Evolutionary conservation across 2,797 vertebrate species (phyloP), one percentile per base, ranked within the genome.

Genomic region (Apogon hyalosoma): DNA sequence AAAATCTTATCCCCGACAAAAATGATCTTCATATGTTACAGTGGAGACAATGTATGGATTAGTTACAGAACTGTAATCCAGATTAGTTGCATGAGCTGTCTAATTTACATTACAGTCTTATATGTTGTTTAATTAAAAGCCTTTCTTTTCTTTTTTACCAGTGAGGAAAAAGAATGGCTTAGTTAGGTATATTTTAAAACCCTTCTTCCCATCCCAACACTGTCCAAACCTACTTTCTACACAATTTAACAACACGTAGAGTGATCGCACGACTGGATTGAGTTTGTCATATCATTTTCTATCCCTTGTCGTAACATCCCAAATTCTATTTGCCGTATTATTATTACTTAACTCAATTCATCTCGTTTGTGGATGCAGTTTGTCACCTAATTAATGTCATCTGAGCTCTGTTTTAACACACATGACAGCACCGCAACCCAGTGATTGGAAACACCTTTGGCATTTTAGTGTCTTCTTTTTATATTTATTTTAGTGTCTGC

Each of bases 1-100:
- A 51, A 74, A 69, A 63, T 82, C 54, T 57, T 75, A 77, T 77
- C 71, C 63, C 38, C 54, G 71, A 82, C 72, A 69, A 64, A 78
- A 81, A 72, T 82, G 69, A 75, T 66, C 75, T 65, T 68, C 78
- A 80, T 82, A 54, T 43, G 46, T 81, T 57, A 74, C 19, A 69
- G 69, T 73, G 62, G 63, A 82, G 21, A 24, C 79, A 45, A 69
- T 62, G 46, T 33, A 54, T 70, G 78, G 79, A 87, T 86, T 88
- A 87, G 74, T 75, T 67, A 45, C 53, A 84, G 58, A 79, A 66
- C 58, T 68, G 43, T 88, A 88, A 88, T 90, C 80, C 87, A 84
- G 87, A 89, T 87, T 87, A 86, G 73, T 48, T 83, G 70, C 73
- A 24, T 72, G 65, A 84, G 59, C 66, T 38, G 57, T 58, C 62